These are phyloP conservation scores for Ivindomyrus marchei DNA, from an alignment of 2,113 vertebrate genomes.

Conservation along the genomic window DNA sequence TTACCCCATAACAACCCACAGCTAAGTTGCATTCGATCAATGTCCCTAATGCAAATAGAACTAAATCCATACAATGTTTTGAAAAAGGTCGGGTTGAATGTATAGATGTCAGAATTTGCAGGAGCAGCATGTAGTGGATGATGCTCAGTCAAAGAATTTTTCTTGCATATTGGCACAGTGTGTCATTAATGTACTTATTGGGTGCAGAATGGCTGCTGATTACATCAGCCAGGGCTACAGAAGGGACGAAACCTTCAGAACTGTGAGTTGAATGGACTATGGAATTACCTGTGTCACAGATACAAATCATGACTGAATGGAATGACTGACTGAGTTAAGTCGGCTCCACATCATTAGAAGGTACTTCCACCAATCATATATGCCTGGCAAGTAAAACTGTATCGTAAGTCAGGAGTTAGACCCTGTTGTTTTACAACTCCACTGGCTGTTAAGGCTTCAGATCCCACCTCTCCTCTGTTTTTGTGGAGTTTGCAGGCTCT, in stretches of 20 bases:
- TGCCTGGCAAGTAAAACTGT: not conserved
- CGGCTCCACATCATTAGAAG: not conserved
- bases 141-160: not conserved
- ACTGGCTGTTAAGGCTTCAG: not conserved
- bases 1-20: not conserved
- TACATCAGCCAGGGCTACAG: not conserved
- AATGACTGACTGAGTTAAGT: not conserved
- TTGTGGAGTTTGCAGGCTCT: not conserved
- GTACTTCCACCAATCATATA: not conserved
- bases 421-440: not conserved
- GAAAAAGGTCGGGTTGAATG: not conserved
- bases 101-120: not conserved
- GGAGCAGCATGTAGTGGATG: not conserved
- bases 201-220: not conserved
- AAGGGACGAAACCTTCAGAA: not conserved
- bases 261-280: not conserved
- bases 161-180: not conserved
- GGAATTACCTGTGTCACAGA: not conserved
- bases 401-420: not conserved
- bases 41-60: not conserved
- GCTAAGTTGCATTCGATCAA: not conserved
- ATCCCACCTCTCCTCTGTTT: not conserved
- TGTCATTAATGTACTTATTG: not conserved
- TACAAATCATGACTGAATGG: not conserved
- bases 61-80: not conserved